These are phyloP conservation scores for Atopsyche davidsoni DNA, from an alignment of 1,140 invertebrate species.

Conservation along the genomic window DNA sequence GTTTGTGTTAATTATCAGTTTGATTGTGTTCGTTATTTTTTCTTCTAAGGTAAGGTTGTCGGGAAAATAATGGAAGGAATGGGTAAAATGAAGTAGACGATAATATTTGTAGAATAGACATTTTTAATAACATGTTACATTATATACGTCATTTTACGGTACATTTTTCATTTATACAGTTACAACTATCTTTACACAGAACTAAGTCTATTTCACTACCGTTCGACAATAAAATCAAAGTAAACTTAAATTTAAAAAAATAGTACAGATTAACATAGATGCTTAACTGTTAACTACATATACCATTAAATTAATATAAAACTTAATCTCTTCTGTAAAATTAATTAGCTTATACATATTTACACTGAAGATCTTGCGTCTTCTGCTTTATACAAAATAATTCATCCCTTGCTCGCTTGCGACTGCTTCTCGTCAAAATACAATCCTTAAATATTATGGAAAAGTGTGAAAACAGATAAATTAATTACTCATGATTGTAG, in stretches of 20 bases:
- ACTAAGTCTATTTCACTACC: constrained; percentile 20
- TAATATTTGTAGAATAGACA: constrained; percentile 29
- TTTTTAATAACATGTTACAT: constrained; percentile 32
- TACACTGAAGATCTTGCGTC: neutral
- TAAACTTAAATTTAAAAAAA: constrained; percentile 20
- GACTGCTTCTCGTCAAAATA: too few relatives aligned
- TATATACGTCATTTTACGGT: constrained; percentile 28
- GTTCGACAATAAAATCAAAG: constrained; percentile 13
- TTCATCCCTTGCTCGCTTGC: too few relatives aligned
- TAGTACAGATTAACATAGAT: constrained; percentile 16
- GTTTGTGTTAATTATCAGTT: too few relatives aligned
- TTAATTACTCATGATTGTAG: too few relatives aligned
- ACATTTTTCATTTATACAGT: constrained; percentile 25
- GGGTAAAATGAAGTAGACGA: constrained; percentile 10
- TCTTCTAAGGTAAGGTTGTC: neutral
- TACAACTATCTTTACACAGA: constrained; percentile 29
- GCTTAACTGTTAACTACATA: constrained; percentile 12
- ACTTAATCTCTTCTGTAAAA: constrained; percentile 17
- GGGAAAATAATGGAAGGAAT: too few relatives aligned
- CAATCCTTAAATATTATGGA: too few relatives aligned
- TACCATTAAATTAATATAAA: constrained; percentile 11
- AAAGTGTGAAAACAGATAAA: too few relatives aligned
- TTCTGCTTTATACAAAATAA: neutral
- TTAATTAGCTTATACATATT: too few relatives aligned
- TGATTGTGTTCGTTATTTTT: neutral